A percentile compares a stretch with the other conserved stretches of the same genome.
Conservation (phyloP, 2,113 vertebrate species). For the Pluvialis apricaria region DNA sequence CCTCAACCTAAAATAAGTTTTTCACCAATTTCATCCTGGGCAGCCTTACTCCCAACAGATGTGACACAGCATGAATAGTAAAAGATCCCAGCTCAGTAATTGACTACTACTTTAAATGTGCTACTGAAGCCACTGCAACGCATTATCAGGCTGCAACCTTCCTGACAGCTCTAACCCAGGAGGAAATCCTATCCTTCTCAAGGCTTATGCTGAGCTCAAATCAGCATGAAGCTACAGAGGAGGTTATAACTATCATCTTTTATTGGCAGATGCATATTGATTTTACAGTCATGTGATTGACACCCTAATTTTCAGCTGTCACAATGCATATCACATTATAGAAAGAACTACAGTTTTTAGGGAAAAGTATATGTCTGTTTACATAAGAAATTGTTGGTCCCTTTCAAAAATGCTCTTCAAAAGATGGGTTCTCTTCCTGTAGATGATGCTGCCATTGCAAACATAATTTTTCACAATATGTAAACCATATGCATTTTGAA, state of each 20-base stretch:
- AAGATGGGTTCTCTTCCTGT: background rate
- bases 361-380: background rate
- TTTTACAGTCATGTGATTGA: background rate
- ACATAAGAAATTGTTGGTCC: background rate
- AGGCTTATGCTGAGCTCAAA: background rate
- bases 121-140: background rate
- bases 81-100: background rate
- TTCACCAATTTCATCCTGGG: background rate
- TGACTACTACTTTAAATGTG: accelerated
- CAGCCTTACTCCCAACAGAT: background rate
- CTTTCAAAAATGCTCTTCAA: background rate
- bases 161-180: background rate
- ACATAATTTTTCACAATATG: accelerated
- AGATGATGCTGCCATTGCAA: background rate
- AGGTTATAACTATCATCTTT: background rate
- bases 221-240: background rate
- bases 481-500: background rate
- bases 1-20: background rate
- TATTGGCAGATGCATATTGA: background rate
- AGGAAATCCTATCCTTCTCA: background rate
- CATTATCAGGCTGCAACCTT: background rate
- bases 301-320: background rate
- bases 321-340: background rate
- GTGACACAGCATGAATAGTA: background rate
- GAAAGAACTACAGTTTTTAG: background rate